A percentile compares a stretch with the other conserved stretches of the same genome.
phyloP scores from a whole-genome alignment of 92 coral and sea anemone species.

The Hydrozoanthus gracilis region DNA sequence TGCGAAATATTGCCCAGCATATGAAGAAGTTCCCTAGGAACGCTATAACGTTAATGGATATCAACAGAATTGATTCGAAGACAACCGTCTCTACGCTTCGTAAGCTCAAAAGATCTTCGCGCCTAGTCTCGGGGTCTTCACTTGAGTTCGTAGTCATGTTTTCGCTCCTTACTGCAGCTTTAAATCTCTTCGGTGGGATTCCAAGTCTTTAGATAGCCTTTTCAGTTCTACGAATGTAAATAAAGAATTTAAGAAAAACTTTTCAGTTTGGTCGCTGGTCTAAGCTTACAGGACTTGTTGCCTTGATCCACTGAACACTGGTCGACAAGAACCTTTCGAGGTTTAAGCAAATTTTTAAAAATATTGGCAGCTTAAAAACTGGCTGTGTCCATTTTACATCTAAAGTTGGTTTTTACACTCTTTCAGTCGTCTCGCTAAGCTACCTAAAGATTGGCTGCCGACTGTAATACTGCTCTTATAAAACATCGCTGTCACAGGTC shows the following conservation, averaged over 20 bases:
- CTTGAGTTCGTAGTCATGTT: background rate
- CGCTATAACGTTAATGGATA: background rate
- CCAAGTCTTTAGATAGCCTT: background rate
- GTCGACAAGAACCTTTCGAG: too few relatives aligned
- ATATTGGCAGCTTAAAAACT: too few relatives aligned
- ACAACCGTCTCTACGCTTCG: conserved; percentile 2
- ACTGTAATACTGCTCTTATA: background rate
- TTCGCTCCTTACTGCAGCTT: background rate
- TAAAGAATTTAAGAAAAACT: too few relatives aligned
- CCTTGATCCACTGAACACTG: too few relatives aligned
- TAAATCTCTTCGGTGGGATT: background rate
- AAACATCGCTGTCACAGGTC: background rate
- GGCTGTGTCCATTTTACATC: too few relatives aligned
- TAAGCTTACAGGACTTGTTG: too few relatives aligned
- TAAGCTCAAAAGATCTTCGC: conserved; percentile 12
- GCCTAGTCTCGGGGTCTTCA: background rate
- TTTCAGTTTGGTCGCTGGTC: too few relatives aligned
- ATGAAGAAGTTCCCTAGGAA: conserved; percentile 13
- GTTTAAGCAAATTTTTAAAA: too few relatives aligned
- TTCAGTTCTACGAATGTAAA: background rate
- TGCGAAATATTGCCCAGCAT: conserved; percentile 37
- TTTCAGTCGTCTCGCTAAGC: too few relatives aligned
- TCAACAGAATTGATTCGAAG: conserved; percentile 12
- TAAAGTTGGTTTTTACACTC: too few relatives aligned
- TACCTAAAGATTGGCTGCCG: background rate